Evolutionary conservation across 2,888 invertebrate species (phyloP).

Genomic region (Drosophila prostipennis): DNA sequence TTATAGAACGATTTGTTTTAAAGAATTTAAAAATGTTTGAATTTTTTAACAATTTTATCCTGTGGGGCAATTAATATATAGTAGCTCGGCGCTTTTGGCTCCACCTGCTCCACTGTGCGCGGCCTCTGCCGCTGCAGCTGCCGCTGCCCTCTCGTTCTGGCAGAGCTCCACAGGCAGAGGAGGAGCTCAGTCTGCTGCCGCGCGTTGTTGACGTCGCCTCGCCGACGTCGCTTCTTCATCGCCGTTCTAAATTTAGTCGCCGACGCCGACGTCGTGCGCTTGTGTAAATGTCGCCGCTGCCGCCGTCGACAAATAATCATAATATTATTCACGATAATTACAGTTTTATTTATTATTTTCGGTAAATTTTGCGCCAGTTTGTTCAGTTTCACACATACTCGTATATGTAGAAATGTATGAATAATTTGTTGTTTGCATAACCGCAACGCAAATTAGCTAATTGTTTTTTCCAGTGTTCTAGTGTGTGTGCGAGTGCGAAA

Average conservation of each 20-base stretch:
- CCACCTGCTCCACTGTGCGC: conserved; percentile 21
- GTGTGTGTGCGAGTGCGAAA: conserved; percentile 43
- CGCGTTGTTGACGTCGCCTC: conserved; percentile 69
- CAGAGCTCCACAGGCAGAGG: conserved; percentile 17
- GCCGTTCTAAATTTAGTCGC: conserved; percentile 74
- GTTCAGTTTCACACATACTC: conserved; percentile 7
- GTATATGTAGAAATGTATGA: neutral
- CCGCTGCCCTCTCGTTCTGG: conserved; percentile 17
- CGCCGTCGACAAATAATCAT: conserved; percentile 29
- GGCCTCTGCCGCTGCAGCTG: conserved; percentile 4
- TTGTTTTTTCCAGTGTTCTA: conserved; percentile 14
- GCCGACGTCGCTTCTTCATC: conserved; percentile 40
- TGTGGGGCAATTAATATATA: too few species aligned
- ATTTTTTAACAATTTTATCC: too few species aligned
- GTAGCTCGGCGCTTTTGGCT: neutral
- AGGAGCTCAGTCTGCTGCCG: conserved; percentile 60
- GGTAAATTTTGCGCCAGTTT: conserved; percentile 53
- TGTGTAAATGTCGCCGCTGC: conserved; percentile 62
- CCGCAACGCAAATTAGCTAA: conserved; percentile 38
- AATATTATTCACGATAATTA: conserved; percentile 49
- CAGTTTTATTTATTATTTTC: conserved; percentile 58
- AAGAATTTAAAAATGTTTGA: too few species aligned
- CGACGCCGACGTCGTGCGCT: conserved; percentile 53
- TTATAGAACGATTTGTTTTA: too few species aligned
- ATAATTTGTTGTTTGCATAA: conserved; percentile 63